Evolutionary conservation across 1,140 invertebrate genomes (phyloP).

Genomic region (Arion vulgaris): DNA sequence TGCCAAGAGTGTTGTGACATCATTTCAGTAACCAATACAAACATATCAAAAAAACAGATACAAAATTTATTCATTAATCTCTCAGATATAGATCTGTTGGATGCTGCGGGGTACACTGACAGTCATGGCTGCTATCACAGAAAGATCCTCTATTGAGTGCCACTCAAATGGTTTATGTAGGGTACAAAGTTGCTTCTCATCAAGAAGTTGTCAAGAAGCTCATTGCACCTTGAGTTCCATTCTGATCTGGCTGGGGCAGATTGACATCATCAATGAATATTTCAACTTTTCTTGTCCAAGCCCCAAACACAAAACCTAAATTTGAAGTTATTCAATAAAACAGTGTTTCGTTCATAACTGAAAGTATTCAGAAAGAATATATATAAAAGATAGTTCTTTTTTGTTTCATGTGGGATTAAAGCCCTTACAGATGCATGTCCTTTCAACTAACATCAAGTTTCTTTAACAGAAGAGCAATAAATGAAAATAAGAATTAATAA

Average conservation of each 20-base stretch:
- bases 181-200: constrained; percentile 68
- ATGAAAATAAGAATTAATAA: too few species aligned
- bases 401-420: too few species aligned
- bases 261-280: constrained; percentile 73
- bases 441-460: too few species aligned
- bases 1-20: too few species aligned
- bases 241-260: constrained; percentile 62
- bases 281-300: constrained; percentile 70
- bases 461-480: too few species aligned
- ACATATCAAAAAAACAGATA: too few species aligned
- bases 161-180: constrained; percentile 71
- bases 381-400: too few species aligned
- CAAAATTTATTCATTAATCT: constrained; percentile 64
- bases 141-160: constrained; percentile 67
- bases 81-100: constrained; percentile 57
- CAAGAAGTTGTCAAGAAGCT: constrained; percentile 70
- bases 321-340: background rate
- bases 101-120: constrained; percentile 63
- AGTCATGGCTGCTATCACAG: constrained; percentile 67
- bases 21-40: too few species aligned
- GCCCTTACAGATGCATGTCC: too few species aligned
- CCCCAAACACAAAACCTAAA: constrained; percentile 71
- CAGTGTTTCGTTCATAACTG: too few species aligned
- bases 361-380: too few species aligned
- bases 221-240: constrained; percentile 68